Evolutionary conservation across 2,888 invertebrate species (phyloP).

Genomic region (Aphrophora alni): DNA sequence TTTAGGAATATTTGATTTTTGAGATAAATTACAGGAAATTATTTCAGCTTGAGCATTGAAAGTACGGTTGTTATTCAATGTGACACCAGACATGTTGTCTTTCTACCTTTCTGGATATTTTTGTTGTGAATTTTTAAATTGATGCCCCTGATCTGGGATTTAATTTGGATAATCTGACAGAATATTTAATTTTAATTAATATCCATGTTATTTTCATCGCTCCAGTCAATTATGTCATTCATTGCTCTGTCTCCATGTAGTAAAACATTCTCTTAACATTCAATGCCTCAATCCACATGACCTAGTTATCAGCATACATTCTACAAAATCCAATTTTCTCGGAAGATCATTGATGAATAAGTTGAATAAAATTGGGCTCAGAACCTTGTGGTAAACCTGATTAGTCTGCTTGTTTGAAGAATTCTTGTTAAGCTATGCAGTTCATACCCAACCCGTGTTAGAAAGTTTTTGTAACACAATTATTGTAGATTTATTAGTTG

Average conservation of each 20-base stretch:
- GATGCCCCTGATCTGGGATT: neutral
- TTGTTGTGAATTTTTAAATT: neutral
- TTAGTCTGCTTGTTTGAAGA: neutral
- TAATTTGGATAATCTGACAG: neutral
- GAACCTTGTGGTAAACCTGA: neutral
- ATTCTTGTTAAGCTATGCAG: neutral
- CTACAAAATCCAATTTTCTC: constrained; percentile 3
- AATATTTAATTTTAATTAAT: neutral
- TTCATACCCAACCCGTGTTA: neutral
- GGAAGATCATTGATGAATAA: neutral
- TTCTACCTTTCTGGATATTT: neutral
- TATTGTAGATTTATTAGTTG: no score
- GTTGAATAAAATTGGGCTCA: neutral
- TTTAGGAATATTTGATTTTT: no score
- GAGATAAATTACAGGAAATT: no score
- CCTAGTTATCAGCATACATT: neutral
- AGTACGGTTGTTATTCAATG: neutral
- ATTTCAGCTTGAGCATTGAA: neutral
- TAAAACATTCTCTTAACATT: neutral
- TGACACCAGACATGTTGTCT: neutral
- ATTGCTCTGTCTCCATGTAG: neutral
- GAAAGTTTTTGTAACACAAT: no score
- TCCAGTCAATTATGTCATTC: neutral
- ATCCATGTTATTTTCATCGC: neutral
- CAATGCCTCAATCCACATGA: neutral